Evolutionary conservation across 2,797 vertebrate genomes (phyloP).

Genomic region (Thunnus albacares): DNA sequence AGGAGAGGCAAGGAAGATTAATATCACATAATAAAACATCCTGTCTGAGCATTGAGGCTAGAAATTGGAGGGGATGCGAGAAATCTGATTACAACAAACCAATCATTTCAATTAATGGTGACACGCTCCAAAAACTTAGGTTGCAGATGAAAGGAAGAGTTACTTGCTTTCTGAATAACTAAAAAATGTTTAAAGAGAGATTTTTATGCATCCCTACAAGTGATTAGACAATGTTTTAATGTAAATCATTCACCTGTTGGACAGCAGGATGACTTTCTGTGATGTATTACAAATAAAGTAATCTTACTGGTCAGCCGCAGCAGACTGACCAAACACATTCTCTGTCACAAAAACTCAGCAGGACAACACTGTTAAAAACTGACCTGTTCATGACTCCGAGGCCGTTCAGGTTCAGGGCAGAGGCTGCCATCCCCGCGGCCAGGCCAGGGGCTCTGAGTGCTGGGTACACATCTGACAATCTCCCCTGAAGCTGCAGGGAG

Average conservation of each 20-base stretch:
- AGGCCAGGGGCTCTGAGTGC: slow-evolving; percentile 74
- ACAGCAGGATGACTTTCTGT: background rate
- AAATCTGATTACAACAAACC: background rate
- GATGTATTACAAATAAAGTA: background rate
- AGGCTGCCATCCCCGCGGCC: slow-evolving; percentile 82
- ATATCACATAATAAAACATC: background rate
- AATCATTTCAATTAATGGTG: background rate
- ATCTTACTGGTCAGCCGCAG: slow-evolving; percentile 2
- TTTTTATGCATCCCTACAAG: background rate
- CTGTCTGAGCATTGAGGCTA: background rate
- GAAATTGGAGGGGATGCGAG: background rate
- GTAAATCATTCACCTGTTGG: background rate
- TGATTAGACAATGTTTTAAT: background rate
- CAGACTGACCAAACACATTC: slow-evolving; percentile 30
- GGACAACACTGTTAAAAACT: background rate
- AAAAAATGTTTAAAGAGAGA: background rate
- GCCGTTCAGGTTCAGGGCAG: slow-evolving; percentile 79
- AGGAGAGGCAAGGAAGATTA: background rate
- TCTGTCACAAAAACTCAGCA: background rate
- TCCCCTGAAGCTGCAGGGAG: slow-evolving; percentile 68
- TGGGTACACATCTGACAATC: slow-evolving; percentile 77
- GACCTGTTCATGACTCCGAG: slow-evolving; percentile 82
- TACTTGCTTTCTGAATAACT: background rate
- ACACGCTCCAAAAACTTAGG: background rate
- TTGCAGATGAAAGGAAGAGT: background rate